Evolutionary conservation across 2,888 invertebrate species (phyloP).

Genomic region (Ichneumon xanthorius): DNA sequence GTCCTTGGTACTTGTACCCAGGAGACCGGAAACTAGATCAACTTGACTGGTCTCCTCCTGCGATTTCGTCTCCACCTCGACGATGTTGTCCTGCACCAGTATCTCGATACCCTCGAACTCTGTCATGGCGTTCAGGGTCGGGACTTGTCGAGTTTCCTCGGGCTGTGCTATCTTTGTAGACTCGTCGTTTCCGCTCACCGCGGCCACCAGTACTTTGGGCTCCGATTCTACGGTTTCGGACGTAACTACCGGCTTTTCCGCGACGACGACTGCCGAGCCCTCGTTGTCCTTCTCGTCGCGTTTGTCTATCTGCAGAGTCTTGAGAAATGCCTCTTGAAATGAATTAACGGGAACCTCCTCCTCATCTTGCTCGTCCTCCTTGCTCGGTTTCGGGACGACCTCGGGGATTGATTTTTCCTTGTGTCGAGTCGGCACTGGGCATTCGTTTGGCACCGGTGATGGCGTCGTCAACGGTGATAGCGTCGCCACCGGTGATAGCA

Average conservation of each 20-base stretch:
- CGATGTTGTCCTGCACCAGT: conserved; percentile 72
- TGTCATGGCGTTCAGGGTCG: conserved; percentile 69
- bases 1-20: conserved; percentile 41
- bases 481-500: neutral
- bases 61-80: conserved; percentile 68
- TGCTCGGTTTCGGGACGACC: conserved; percentile 73
- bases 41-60: conserved; percentile 54
- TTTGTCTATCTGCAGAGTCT: conserved; percentile 79
- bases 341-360: conserved; percentile 77
- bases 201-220: neutral
- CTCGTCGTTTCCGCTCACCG: neutral
- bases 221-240: neutral
- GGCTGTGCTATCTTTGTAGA: neutral
- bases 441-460: neutral
- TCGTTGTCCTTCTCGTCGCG: conserved; percentile 51
- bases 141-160: conserved; percentile 61
- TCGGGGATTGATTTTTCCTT: conserved; percentile 75
- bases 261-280: neutral
- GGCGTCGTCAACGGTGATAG: neutral
- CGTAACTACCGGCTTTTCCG: conserved; percentile 3
- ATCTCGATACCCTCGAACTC: conserved; percentile 75
- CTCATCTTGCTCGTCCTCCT: conserved; percentile 70
- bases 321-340: conserved; percentile 80
- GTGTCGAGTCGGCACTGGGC: neutral
- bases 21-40: conserved; percentile 54